Evolutionary conservation across 2,113 vertebrate species (phyloP).

Genomic region (Tetrax tetrax): DNA sequence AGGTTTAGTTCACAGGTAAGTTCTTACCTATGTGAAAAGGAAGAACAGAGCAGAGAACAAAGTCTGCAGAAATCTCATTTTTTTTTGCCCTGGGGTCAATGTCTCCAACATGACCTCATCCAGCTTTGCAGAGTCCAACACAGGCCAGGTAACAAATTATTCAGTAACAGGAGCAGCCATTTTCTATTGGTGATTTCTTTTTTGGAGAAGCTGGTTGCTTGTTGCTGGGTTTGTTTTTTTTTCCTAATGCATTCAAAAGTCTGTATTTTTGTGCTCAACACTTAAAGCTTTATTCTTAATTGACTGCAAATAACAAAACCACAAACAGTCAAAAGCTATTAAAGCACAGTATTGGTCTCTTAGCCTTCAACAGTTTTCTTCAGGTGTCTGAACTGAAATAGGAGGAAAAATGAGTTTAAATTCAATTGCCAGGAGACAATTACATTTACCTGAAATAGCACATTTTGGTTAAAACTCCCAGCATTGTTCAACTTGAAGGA

Average conservation of each 20-base stretch:
- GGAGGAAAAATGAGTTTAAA: not conserved
- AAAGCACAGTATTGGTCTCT: not conserved
- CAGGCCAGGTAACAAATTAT: not conserved
- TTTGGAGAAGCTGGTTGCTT: not conserved
- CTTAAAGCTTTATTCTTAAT: not conserved
- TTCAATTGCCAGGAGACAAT: not conserved
- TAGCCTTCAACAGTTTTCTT: not conserved
- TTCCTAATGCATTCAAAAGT: not conserved
- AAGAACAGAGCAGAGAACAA: not conserved
- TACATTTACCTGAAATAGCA: not conserved
- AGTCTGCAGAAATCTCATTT: not conserved
- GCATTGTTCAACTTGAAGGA: not conserved
- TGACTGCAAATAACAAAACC: not conserved
- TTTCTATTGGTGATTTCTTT: not conserved
- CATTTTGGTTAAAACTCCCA: not conserved
- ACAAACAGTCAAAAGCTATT: not conserved
- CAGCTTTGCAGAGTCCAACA: not conserved
- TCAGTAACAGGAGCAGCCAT: not conserved
- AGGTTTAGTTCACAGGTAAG: slow-evolving; percentile 29
- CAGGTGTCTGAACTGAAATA: not conserved
- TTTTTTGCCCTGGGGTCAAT: not conserved
- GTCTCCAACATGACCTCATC: not conserved
- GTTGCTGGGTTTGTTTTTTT: not conserved
- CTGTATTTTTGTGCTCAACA: not conserved
- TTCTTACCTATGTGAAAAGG: slow-evolving; percentile 24